A percentile compares a stretch with the other conserved stretches of the same genome.
These are phyloP conservation scores for Plagodis dolabraria DNA, from an alignment of 2,888 invertebrate species.

Conservation along the genomic window DNA sequence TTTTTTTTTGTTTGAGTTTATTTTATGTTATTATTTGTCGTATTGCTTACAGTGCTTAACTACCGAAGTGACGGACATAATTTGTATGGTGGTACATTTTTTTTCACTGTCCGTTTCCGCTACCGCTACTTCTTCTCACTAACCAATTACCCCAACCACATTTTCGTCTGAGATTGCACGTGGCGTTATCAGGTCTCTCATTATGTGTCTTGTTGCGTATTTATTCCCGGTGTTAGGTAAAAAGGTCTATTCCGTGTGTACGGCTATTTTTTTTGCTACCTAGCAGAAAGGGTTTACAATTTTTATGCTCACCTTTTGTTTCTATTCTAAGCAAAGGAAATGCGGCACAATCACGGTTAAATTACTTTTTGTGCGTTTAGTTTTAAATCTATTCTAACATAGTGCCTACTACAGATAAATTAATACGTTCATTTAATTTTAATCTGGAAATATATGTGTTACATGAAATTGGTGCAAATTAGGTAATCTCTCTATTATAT, in stretches of 20 bases:
- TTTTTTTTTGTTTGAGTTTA: no score
- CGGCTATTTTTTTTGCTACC: slow-evolving; percentile 13
- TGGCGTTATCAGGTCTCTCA: slow-evolving; percentile 47
- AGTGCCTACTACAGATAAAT: no score
- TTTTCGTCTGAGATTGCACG: slow-evolving; percentile 43
- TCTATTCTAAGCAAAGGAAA: slow-evolving; percentile 1
- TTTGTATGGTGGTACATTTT: no score
- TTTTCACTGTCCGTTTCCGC: no score
- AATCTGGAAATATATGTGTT: no score
- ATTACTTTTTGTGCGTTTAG: not conserved
- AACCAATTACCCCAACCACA: slow-evolving; percentile 20
- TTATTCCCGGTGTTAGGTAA: slow-evolving; percentile 40
- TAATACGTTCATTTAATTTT: no score
- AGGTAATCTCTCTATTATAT: no score
- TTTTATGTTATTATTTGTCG: no score
- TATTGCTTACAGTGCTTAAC: no score
- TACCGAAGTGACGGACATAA: no score
- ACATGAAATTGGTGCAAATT: no score
- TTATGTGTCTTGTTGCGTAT: slow-evolving; percentile 50
- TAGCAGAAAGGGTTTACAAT: slow-evolving; percentile 5
- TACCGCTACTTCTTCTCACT: slow-evolving; percentile 7
- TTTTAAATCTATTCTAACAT: no score
- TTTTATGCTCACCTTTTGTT: slow-evolving; percentile 8
- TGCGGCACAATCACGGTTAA: not conserved
- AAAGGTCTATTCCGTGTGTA: slow-evolving; percentile 22